Evolutionary conservation across 1,140 invertebrate genomes (phyloP), one percentile per base, ranked within the genome.

Genomic region (Penaeus vannamei): DNA sequence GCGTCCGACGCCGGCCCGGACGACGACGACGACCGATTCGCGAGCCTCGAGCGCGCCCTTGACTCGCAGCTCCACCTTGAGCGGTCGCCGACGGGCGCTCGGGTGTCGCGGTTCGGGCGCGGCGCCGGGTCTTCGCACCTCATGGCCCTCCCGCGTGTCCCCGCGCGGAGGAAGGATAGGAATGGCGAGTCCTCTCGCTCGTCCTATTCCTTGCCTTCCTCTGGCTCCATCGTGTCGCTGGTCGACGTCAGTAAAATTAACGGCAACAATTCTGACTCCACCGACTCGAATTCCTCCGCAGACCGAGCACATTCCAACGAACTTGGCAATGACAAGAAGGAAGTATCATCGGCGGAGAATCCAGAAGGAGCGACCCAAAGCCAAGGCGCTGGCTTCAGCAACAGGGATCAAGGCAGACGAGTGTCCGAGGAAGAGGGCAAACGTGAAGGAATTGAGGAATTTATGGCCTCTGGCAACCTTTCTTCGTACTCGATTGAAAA

Each of bases 231-330:
- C 7, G 84, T 90, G 77, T 90, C 90, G 12, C 83, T 90, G 12
- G 87, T 90, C 4, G 90, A 90, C 53, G 90, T 90, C 61, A 88
- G 90, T 76, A 66, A 59, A 1, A 77, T 87, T 60, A 88, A 90
- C 42, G 90, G 86, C 36, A 90, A 88, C 83, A 90, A 87, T 69
- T 90, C 90, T n/a, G 90, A 90, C 81, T 86, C 90, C 12, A 88
- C 86, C 10, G 86, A 90, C 14, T 88, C 85, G 19, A 87, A 60
- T 42, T 61, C 79, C 23, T 82, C 76, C 42, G 83, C 62, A n/a
- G 17, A 29, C 23, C 76, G 5, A 42, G 29, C 14, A 5, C 32
- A 46, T 22, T 42, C 20, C 7, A 23, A 46, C 7, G n/a, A 62
- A 22, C 32, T 36, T 8, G 17, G 2, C 29, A 23, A 42, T 2